A percentile compares a stretch with the other conserved stretches of the same genome.
phyloP scores from a whole-genome alignment of 2,888 invertebrate species.

The Apamea crenata region DNA sequence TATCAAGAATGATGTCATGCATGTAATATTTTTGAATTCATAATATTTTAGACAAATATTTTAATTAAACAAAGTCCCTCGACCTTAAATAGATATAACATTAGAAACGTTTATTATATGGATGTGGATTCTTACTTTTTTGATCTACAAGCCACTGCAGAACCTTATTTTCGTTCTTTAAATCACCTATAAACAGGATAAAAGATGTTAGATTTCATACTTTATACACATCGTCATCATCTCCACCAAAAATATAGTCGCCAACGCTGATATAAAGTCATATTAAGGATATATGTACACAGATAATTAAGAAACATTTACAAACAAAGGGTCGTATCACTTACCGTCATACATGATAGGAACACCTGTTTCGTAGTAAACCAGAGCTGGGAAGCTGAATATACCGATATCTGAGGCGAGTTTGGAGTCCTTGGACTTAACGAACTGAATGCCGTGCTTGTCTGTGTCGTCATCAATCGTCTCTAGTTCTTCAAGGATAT shows the following conservation, averaged over 20 bases:
- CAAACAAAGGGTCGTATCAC: conserved; percentile 72
- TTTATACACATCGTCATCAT: conserved; percentile 28
- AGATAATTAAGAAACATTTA: conserved; percentile 22
- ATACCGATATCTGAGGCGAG: conserved; percentile 97
- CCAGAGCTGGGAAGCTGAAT: conserved; percentile 97
- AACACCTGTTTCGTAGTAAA: conserved; percentile 98
- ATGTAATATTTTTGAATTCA: conserved; percentile 81
- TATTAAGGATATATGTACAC: conserved; percentile 41
- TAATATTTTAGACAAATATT: conserved; percentile 68
- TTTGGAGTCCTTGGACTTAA: conserved; percentile 97
- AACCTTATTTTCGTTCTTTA: conserved; percentile 98
- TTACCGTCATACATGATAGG: conserved; percentile 99
- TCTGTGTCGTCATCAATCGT: conserved; percentile 98
- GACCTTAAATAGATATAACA: conserved; percentile 66
- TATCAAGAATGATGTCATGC: conserved; percentile 90
- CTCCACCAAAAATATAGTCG: conserved; percentile 21
- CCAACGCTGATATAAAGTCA: conserved; percentile 15
- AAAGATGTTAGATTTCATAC: conserved; percentile 68
- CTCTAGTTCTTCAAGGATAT: conserved; percentile 96
- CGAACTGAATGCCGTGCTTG: conserved; percentile 97
- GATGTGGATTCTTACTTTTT: conserved; percentile 97
- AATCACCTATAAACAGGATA: conserved; percentile 95
- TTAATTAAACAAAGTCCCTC: conserved; percentile 65
- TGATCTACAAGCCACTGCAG: conserved; percentile 98
- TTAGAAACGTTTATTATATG: conserved; percentile 83